These are phyloP conservation scores for Leptopilina syphax DNA, from an alignment of 2,888 invertebrate species.

Conservation along the genomic window DNA sequence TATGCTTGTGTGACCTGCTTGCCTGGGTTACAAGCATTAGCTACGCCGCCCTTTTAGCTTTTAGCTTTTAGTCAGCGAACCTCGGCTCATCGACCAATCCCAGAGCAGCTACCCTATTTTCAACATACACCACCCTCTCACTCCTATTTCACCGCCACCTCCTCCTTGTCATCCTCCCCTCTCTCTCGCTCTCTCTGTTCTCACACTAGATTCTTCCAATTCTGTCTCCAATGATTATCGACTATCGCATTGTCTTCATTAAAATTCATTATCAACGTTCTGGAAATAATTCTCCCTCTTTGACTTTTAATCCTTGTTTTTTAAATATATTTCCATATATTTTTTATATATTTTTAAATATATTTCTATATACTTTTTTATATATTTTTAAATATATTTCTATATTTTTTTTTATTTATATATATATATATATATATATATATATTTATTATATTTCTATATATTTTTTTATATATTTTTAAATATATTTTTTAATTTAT, in stretches of 20 bases:
- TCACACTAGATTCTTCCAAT: neutral
- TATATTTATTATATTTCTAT: too few relatives aligned
- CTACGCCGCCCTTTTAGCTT: slow-evolving; percentile 33
- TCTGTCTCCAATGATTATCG: neutral
- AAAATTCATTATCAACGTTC: too few relatives aligned
- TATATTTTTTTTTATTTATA: too few relatives aligned
- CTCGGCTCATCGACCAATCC: slow-evolving; percentile 26
- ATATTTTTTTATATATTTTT: too few relatives aligned
- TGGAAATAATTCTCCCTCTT: neutral
- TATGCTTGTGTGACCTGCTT: slow-evolving; percentile 15
- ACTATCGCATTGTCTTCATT: neutral
- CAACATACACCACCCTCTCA: neutral
- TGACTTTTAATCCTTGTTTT: neutral
- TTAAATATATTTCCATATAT: too few relatives aligned
- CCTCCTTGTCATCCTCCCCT: neutral
- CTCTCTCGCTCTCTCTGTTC: neutral
- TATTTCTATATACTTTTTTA: too few relatives aligned
- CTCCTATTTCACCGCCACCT: neutral
- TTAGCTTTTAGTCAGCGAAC: slow-evolving; percentile 10
- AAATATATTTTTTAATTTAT: too few relatives aligned
- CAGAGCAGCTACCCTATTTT: slow-evolving; percentile 8
- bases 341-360: too few relatives aligned
- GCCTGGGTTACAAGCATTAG: slow-evolving; percentile 34
- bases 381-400: too few relatives aligned
- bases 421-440: too few relatives aligned